phyloP scores from a whole-genome alignment of 2,797 vertebrate species.

The Pagetopsis macropterus region DNA sequence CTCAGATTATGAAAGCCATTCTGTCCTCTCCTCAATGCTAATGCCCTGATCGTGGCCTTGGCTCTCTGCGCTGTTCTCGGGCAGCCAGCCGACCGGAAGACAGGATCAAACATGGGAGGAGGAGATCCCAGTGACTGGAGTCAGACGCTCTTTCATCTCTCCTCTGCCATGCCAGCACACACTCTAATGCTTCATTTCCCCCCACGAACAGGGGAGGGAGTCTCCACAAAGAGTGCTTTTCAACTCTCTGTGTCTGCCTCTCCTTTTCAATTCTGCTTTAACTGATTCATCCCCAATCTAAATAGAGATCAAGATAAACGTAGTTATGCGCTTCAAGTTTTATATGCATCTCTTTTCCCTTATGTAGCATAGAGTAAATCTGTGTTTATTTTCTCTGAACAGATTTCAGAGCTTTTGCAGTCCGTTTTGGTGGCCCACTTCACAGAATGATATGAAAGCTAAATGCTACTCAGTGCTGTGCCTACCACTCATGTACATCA shows the following conservation, averaged over 20 bases:
- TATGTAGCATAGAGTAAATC: constrained; percentile 48
- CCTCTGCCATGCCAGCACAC: constrained; percentile 61
- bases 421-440: not conserved
- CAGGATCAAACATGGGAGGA: constrained; percentile 76
- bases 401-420: constrained; percentile 20
- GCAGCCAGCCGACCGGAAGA: constrained; percentile 64
- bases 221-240: constrained; percentile 65
- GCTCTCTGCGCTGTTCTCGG: constrained; percentile 40
- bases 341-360: constrained; percentile 29
- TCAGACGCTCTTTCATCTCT: constrained; percentile 78
- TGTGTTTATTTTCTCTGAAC: constrained; percentile 40
- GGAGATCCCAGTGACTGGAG: constrained; percentile 72
- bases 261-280: constrained; percentile 54
- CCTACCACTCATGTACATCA: constrained; percentile 20
- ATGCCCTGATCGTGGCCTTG: constrained; percentile 59
- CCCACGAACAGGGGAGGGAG: constrained; percentile 51
- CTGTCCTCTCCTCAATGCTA: constrained; percentile 70
- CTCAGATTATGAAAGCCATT: constrained; percentile 62
- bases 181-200: constrained; percentile 69
- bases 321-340: constrained; percentile 45
- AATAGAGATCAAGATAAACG: constrained; percentile 55
- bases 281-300: constrained; percentile 55
- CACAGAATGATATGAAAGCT: not conserved
- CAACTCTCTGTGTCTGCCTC: constrained; percentile 39
- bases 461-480: not conserved